Evolutionary conservation across 2,888 invertebrate genomes (phyloP).

Genomic region (Drosophila gaucha): DNA sequence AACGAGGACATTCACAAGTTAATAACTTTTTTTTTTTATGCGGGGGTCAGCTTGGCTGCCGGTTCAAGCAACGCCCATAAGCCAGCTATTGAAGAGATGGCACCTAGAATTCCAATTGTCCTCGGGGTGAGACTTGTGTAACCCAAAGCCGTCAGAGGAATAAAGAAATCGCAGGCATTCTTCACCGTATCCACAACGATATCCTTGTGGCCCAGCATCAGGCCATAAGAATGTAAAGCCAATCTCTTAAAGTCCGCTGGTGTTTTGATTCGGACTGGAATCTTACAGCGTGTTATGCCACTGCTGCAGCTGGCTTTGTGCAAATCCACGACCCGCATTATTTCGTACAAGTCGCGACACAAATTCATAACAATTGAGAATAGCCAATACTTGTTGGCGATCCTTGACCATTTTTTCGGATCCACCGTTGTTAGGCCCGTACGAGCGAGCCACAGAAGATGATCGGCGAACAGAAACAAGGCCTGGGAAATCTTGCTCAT

Average conservation of each 20-base stretch:
- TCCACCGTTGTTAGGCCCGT: constrained; percentile 88
- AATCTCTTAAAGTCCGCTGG: constrained; percentile 68
- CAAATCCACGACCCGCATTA: constrained; percentile 87
- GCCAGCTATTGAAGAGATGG: constrained; percentile 92
- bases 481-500: constrained; percentile 92
- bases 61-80: constrained; percentile 91
- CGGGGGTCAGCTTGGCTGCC: constrained; percentile 90
- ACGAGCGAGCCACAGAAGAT: constrained; percentile 93
- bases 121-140: constrained; percentile 91
- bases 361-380: constrained; percentile 92
- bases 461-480: constrained; percentile 93
- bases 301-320: constrained; percentile 85
- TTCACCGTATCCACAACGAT: constrained; percentile 93
- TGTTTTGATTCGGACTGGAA: constrained; percentile 72
- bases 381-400: constrained; percentile 93
- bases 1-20: constrained; percentile 16
- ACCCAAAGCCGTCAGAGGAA: constrained; percentile 93
- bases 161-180: constrained; percentile 94
- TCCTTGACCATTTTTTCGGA: constrained; percentile 90
- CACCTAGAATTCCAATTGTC: constrained; percentile 91
- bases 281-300: constrained; percentile 74
- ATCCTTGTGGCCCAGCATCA: constrained; percentile 86
- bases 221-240: constrained; percentile 73
- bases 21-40: constrained; percentile 76
- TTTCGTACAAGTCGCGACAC: constrained; percentile 93